Conservation (phyloP, 2,113 vertebrate species). For the Tautogolabrus adspersus region DNA sequence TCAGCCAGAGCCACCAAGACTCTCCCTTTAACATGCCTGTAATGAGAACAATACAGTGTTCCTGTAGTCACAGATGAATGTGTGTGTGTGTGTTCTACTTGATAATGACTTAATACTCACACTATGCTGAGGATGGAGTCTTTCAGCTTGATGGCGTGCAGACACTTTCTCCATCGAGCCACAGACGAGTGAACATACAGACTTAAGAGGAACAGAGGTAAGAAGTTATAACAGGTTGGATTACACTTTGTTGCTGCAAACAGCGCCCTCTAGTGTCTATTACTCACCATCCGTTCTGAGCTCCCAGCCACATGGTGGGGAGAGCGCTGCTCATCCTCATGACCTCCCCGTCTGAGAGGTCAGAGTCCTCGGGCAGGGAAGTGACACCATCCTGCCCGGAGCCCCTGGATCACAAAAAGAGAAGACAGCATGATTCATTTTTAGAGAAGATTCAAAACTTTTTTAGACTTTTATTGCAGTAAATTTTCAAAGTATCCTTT, state of each 20-base stretch:
- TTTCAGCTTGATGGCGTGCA: slow-evolving; percentile 99
- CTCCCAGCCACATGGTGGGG: slow-evolving; percentile 98
- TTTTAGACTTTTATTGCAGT: no score
- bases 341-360: slow-evolving; percentile 79
- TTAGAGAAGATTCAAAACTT: not conserved
- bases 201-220: slow-evolving; percentile 77
- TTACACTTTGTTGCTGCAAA: slow-evolving; percentile 5
- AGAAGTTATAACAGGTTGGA: no score
- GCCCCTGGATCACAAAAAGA: slow-evolving; percentile 56
- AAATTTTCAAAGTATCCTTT: no score
- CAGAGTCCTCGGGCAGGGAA: slow-evolving; percentile 79
- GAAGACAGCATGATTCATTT: not conserved
- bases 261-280: slow-evolving; percentile 43
- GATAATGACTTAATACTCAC: slow-evolving; percentile 80
- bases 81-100: no score
- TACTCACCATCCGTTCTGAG: slow-evolving; percentile 95
- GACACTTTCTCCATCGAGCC: slow-evolving; percentile 97
- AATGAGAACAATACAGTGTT: not conserved
- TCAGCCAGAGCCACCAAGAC: slow-evolving; percentile 96
- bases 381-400: slow-evolving; percentile 43
- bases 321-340: slow-evolving; percentile 86
- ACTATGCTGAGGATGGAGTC: slow-evolving; percentile 97
- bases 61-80: no score
- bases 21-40: slow-evolving; percentile 94
- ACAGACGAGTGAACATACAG: slow-evolving; percentile 97